These are phyloP conservation scores for Xestia ashworthii DNA, from an alignment of 2,888 invertebrate genomes.

Conservation along the genomic window DNA sequence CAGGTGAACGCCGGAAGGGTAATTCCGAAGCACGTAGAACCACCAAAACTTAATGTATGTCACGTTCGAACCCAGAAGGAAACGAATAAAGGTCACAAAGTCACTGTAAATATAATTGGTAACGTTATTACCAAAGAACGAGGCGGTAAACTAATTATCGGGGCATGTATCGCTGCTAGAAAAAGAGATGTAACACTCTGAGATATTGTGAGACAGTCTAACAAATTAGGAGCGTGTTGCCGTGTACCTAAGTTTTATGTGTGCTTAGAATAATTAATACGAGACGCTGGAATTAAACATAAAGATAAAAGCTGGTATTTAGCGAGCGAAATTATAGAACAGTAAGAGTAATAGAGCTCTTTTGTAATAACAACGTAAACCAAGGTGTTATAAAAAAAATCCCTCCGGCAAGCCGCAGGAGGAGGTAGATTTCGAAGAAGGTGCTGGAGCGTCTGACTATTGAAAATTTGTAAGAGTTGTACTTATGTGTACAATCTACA, in stretches of 20 bases:
- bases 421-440: too few relatives aligned
- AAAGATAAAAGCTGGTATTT: background rate
- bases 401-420: too few relatives aligned
- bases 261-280: conserved; percentile 42
- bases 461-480: too few relatives aligned
- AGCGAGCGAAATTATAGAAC: background rate
- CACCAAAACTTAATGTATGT: conserved; percentile 53
- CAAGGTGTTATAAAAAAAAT: too few relatives aligned
- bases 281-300: background rate
- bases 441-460: too few relatives aligned
- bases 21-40: conserved; percentile 48
- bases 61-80: conserved; percentile 48
- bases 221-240: conserved; percentile 33
- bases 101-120: conserved; percentile 46
- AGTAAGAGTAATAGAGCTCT: background rate
- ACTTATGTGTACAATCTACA: too few relatives aligned
- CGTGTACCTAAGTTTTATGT: conserved; percentile 18
- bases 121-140: conserved; percentile 43
- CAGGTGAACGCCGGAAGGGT: conserved; percentile 50
- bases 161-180: background rate
- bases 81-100: conserved; percentile 53
- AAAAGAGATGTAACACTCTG: conserved; percentile 3
- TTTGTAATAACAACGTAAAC: background rate
- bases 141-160: conserved; percentile 53
- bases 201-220: conserved; percentile 5